These are phyloP conservation scores for Acleris emargana DNA, from an alignment of 2,888 invertebrate genomes.

Conservation along the genomic window DNA sequence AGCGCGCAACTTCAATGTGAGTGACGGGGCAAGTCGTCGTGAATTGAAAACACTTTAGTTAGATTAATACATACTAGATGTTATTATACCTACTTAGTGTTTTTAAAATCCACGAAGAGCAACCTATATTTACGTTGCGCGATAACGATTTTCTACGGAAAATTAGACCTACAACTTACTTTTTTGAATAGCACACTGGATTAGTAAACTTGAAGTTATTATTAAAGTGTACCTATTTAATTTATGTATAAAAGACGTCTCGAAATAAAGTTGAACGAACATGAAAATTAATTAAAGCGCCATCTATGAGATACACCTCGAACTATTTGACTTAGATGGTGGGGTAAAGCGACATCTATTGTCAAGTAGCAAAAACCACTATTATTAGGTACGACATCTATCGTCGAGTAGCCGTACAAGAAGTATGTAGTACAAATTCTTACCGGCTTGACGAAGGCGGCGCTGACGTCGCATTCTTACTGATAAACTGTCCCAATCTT, in stretches of 20 bases:
- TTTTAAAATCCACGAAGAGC: too few relatives aligned
- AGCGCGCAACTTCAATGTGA: too few relatives aligned
- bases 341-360: slow-evolving; percentile 24
- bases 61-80: too few relatives aligned
- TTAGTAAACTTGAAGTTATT: too few relatives aligned
- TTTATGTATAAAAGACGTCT: background rate
- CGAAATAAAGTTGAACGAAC: background rate
- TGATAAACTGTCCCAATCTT: slow-evolving; percentile 92
- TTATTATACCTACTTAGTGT: too few relatives aligned
- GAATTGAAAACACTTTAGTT: too few relatives aligned
- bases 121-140: too few relatives aligned
- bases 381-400: slow-evolving; percentile 44
- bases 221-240: too few relatives aligned
- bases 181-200: too few relatives aligned
- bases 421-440: slow-evolving; percentile 50
- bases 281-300: slow-evolving; percentile 15
- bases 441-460: slow-evolving; percentile 75
- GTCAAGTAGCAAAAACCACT: background rate
- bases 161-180: too few relatives aligned
- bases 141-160: too few relatives aligned
- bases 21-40: too few relatives aligned
- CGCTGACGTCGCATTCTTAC: slow-evolving; percentile 88
- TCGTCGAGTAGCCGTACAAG: slow-evolving; percentile 41
- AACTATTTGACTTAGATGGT: slow-evolving; percentile 35
- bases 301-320: slow-evolving; percentile 32